Evolutionary conservation across 2,797 vertebrate species (phyloP).

Genomic region (Sebastes hubbsi): DNA sequence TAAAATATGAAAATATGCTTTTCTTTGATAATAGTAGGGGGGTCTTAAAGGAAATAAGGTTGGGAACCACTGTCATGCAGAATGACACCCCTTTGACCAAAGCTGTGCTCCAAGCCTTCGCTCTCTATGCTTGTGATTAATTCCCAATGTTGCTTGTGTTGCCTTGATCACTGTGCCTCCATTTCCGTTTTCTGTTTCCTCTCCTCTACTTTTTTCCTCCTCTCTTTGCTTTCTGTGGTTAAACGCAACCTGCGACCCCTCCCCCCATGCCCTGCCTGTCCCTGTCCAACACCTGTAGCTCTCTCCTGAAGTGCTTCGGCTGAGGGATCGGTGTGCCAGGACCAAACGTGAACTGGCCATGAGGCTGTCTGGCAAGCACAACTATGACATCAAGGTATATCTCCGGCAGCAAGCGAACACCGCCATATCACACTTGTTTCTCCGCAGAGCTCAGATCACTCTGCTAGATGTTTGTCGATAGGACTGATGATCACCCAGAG

Average conservation of each 20-base stretch:
- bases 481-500: conserved; percentile 41
- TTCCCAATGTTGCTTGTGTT: conserved; percentile 66
- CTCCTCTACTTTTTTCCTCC: conserved; percentile 9
- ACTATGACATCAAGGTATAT: conserved; percentile 93
- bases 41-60: neutral
- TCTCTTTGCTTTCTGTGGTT: conserved; percentile 40
- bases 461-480: conserved; percentile 29
- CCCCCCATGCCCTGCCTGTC: conserved; percentile 10
- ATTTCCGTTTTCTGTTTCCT: conserved; percentile 48
- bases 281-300: conserved; percentile 82
- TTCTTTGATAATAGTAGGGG: neutral
- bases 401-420: conserved; percentile 23
- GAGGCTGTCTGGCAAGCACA: conserved; percentile 91
- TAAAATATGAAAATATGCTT: neutral
- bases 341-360: conserved; percentile 91
- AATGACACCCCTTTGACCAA: conserved; percentile 39
- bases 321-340: conserved; percentile 92
- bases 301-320: conserved; percentile 91
- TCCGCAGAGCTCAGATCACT: conserved; percentile 20
- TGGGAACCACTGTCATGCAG: neutral
- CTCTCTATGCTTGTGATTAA: conserved; percentile 66
- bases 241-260: conserved; percentile 18
- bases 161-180: conserved; percentile 66
- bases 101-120: conserved; percentile 42
- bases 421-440: conserved; percentile 10